Evolutionary conservation across 2,888 invertebrate genomes (phyloP).

Genomic region (Thyatira batis): DNA sequence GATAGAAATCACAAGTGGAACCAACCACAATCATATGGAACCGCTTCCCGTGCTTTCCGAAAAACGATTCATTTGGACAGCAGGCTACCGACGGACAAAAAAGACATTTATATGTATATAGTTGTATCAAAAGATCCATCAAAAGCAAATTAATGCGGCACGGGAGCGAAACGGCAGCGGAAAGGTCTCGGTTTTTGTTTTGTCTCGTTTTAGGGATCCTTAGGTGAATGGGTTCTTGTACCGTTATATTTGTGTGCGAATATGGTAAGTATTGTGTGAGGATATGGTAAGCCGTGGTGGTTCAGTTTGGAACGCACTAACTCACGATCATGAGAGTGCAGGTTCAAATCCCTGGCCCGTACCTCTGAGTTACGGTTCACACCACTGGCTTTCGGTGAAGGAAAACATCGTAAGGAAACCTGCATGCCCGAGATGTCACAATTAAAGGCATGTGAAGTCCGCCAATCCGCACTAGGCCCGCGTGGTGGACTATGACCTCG

Average conservation of each 20-base stretch:
- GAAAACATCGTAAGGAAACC: too few relatives aligned
- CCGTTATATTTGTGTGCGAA: neutral
- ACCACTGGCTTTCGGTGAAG: too few relatives aligned
- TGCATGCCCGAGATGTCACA: too few relatives aligned
- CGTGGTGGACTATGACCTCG: too few relatives aligned
- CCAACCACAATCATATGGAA: constrained; percentile 17
- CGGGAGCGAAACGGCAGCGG: constrained; percentile 51
- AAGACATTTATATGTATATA: constrained; percentile 34
- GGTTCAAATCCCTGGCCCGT: too few relatives aligned
- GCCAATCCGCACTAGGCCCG: too few relatives aligned
- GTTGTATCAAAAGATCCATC: constrained; percentile 43
- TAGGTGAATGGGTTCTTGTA: neutral
- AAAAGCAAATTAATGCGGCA: constrained; percentile 65
- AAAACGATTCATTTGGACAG: constrained; percentile 41
- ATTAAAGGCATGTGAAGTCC: too few relatives aligned
- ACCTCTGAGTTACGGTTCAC: too few relatives aligned
- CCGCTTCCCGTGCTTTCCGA: constrained; percentile 37
- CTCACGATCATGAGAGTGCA: too few relatives aligned
- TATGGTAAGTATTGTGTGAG: too few relatives aligned
- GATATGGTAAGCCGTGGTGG: too few relatives aligned
- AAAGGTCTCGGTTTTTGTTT: constrained; percentile 54
- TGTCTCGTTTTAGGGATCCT: constrained; percentile 33
- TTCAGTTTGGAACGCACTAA: too few relatives aligned
- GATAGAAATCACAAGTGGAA: constrained; percentile 32
- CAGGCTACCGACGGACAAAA: constrained; percentile 22